A percentile compares a stretch with the other conserved stretches of the same genome.
These are phyloP conservation scores for Pontoporia blainvillei DNA, from an alignment of 2,113 vertebrate species.

Conservation along the genomic window DNA sequence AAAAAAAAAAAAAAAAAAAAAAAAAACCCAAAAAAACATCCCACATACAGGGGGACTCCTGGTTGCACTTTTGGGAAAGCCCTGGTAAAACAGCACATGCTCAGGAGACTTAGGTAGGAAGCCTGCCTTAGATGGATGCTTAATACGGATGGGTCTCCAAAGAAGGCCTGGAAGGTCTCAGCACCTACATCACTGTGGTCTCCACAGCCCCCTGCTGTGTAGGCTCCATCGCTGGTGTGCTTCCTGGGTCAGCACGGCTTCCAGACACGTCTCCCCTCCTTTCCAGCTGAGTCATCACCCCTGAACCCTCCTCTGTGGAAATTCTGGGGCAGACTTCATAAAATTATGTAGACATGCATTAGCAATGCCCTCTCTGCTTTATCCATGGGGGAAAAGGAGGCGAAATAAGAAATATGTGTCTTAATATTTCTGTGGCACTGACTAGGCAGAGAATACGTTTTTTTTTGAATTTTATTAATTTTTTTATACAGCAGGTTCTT, in stretches of 20 bases:
- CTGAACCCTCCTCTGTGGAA: neutral
- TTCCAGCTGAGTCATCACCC: neutral
- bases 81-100: neutral
- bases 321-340: neutral
- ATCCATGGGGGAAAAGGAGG: neutral
- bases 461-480: too few relatives aligned
- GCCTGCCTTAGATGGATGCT: neutral
- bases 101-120: neutral
- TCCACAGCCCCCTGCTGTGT: neutral
- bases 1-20: too few relatives aligned
- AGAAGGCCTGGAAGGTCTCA: neutral
- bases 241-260: neutral
- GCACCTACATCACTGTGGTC: rapidly evolving
- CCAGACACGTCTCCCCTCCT: neutral
- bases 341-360: neutral
- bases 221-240: too few relatives aligned
- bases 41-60: neutral
- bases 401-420: neutral
- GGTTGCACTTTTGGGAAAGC: neutral
- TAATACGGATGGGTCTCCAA: neutral
- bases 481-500: too few relatives aligned
- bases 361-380: neutral
- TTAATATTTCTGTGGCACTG: neutral
- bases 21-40: too few relatives aligned
- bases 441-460: neutral